These are phyloP conservation scores for Rhinolophus ferrumequinum DNA, from an alignment of 2,113 vertebrate species.

Conservation along the genomic window DNA sequence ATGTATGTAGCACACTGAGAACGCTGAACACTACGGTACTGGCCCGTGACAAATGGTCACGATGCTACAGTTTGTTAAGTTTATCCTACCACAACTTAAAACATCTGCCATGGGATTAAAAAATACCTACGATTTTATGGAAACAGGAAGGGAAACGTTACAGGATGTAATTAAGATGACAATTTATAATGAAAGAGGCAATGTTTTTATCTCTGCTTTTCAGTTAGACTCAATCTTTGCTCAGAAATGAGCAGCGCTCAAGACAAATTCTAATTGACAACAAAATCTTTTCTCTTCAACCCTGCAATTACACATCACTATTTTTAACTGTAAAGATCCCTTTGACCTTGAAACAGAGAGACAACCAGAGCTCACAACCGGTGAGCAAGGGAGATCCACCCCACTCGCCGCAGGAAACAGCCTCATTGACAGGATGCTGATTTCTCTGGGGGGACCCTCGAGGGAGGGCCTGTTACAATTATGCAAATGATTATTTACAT, in stretches of 20 bases:
- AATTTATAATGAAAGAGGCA: background rate
- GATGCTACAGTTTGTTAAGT: no score
- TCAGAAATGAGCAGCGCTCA: background rate
- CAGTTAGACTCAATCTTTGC: background rate
- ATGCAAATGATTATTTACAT: fast-evolving
- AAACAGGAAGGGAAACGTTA: background rate
- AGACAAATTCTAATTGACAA: background rate
- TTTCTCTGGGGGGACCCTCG: no score
- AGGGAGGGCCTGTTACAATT: background rate
- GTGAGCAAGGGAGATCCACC: no score
- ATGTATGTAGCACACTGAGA: no score
- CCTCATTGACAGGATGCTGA: no score
- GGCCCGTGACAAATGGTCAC: no score
- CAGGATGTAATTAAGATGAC: background rate
- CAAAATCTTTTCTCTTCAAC: background rate
- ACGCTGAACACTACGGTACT: fast-evolving
- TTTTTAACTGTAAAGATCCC: background rate
- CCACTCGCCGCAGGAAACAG: no score
- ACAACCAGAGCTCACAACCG: background rate
- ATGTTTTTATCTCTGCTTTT: background rate
- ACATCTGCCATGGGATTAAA: background rate
- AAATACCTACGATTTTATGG: background rate
- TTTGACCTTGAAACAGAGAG: background rate
- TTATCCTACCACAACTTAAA: background rate
- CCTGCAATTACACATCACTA: background rate